Evolutionary conservation across 2,113 vertebrate species (phyloP), one percentile per base, ranked within the genome.

Genomic region (Tylochromis polylepis): DNA sequence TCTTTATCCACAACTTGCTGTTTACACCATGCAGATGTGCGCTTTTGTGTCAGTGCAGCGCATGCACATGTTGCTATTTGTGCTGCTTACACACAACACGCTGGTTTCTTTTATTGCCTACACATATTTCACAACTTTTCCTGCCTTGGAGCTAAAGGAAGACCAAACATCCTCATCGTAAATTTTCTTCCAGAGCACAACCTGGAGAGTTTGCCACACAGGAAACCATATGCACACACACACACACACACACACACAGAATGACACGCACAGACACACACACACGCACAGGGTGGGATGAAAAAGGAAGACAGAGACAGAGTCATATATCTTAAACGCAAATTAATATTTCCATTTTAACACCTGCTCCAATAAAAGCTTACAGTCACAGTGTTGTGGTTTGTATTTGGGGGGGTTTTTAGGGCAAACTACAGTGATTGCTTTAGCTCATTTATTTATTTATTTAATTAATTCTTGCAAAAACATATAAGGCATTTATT

Each of bases 121-220:
- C 94, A 90, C 92, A 95, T 95, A 95, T 96, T 96, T 96, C 91
- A 95, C 90, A 94, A 92, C 90, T 93, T 93, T 93, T 95, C 93
- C 92, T 95, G 93, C 90, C 93, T 89, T 62, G 88, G 79, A 93
- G 93, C 93, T 31, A 89, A 58, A 94, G 90, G 92, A 93, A 93
- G 94, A 93, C 89, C 92, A 93, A 93, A 91, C 93, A 93, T 94
- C 92, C 94, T 94, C 81, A n/a, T 93, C 91, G 22, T 95, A 96
- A 94, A 94, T 94, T 87, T 92, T 81, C 92, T 91, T 22, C 43
- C 18, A 81, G 56, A 91, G 85, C 87, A 81, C 79, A 91, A 95
- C 89, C 86, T 83, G 83, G 85, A 90, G 91, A 89, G 75, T 84
- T 55, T 88, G 89, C 87, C 87, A 92, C 92, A 93, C 93, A 94